Conservation (phyloP, 2,888 invertebrate genomes). For the Nephrocerus scutellatus region DNA sequence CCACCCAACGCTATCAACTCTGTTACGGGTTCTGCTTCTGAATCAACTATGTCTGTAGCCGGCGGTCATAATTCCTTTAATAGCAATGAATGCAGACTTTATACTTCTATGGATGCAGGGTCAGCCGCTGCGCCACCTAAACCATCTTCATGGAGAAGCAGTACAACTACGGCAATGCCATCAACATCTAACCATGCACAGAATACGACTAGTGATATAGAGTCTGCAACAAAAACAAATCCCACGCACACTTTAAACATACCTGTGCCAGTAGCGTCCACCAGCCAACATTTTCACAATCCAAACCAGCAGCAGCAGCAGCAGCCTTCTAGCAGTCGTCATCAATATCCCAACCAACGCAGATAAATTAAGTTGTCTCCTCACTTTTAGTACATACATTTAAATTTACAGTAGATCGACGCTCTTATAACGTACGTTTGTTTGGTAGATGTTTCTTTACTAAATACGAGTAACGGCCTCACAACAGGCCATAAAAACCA, state of each 20-base stretch:
- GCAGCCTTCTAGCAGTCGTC: conserved; percentile 24
- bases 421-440: too few relatives aligned
- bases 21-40: conserved; percentile 16
- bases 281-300: conserved; percentile 33
- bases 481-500: too few relatives aligned
- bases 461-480: too few relatives aligned
- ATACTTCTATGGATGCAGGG: conserved; percentile 25
- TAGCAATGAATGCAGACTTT: too few relatives aligned
- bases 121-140: conserved; percentile 23
- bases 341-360: conserved; percentile 19
- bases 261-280: conserved; percentile 19
- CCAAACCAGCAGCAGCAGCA: conserved; percentile 28
- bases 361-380: too few relatives aligned
- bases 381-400: too few relatives aligned
- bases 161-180: conserved; percentile 14
- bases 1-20: conserved; percentile 24
- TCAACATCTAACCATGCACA: too few relatives aligned
- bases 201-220: too few relatives aligned
- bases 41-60: conserved; percentile 14
- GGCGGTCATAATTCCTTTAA: conserved; percentile 14
- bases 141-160: conserved; percentile 10
- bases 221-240: too few relatives aligned
- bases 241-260: conserved; percentile 21
- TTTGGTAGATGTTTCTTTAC: too few relatives aligned
- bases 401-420: too few relatives aligned